Conservation (phyloP, 2,113 vertebrate genomes). For the Oncorhynchus masou region DNA sequence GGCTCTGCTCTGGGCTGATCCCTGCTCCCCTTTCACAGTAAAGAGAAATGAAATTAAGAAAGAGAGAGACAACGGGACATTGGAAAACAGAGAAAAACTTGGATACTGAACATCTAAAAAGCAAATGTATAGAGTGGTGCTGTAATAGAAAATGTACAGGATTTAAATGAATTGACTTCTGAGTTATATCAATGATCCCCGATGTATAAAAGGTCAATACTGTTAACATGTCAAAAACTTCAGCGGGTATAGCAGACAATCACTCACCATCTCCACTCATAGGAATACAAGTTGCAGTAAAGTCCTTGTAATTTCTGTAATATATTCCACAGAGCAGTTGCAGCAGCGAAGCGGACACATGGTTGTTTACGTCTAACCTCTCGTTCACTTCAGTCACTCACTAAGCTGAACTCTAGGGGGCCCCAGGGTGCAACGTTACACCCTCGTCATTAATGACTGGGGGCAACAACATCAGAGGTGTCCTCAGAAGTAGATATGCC, state of each 20-base stretch:
- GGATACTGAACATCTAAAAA: neutral
- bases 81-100: conserved; percentile 8
- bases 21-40: conserved; percentile 67
- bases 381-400: conserved; percentile 59
- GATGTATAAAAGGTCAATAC: neutral
- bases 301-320: conserved; percentile 40
- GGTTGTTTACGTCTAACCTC: conserved; percentile 55
- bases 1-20: conserved; percentile 18
- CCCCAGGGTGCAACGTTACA: conserved; percentile 67
- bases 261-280: conserved; percentile 57
- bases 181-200: neutral
- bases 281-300: conserved; percentile 33
- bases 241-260: conserved; percentile 3
- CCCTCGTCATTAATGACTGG: conserved; percentile 36
- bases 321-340: conserved; percentile 35
- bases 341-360: conserved; percentile 45
- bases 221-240: conserved; percentile 3
- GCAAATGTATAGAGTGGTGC: neutral
- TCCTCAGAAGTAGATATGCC: conserved; percentile 25
- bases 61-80: conserved; percentile 13
- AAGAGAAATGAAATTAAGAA: conserved; percentile 53
- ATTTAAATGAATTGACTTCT: neutral
- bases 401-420: conserved; percentile 50
- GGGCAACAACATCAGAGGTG: conserved; percentile 31
- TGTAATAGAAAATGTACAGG: neutral